phyloP scores from a whole-genome alignment of 2,797 vertebrate species.

The Basileuterus tristriatus region DNA sequence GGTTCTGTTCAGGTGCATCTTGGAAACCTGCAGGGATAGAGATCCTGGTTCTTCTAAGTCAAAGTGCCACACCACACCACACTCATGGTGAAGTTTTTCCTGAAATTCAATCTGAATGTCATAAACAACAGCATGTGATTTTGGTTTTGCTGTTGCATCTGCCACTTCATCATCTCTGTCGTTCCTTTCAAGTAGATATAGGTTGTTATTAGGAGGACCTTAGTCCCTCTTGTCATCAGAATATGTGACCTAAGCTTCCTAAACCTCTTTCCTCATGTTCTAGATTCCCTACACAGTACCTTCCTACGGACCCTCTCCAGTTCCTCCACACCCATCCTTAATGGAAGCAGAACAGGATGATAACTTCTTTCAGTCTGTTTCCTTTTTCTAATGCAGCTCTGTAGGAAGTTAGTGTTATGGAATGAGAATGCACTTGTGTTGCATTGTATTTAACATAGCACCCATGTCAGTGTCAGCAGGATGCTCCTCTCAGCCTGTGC shows the following conservation, averaged over 20 bases:
- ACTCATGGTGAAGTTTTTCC: neutral
- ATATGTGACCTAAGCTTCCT: neutral
- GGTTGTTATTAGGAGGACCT: neutral
- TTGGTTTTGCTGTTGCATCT: neutral
- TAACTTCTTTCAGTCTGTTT: neutral
- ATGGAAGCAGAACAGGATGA: neutral
- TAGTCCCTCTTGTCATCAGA: neutral
- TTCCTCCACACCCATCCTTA: neutral
- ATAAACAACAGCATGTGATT: neutral
- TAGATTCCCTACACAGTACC: neutral
- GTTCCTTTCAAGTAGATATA: neutral
- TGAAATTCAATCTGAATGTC: neutral
- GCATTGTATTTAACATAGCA: rapidly evolving
- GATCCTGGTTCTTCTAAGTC: neutral
- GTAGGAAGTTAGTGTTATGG: neutral
- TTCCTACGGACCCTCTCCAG: neutral
- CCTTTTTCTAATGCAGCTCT: neutral
- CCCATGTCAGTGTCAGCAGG: neutral
- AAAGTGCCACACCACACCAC: neutral
- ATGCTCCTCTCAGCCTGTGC: neutral
- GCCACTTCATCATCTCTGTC: neutral
- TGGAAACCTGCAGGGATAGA: neutral
- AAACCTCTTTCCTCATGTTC: neutral
- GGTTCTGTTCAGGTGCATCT: neutral
- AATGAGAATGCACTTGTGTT: neutral